Percentiles rank a stretch among this genome's conserved stretches.
These are phyloP conservation scores for Nycticebus coucang DNA, from an alignment of 2,113 vertebrate species.

Conservation along the genomic window DNA sequence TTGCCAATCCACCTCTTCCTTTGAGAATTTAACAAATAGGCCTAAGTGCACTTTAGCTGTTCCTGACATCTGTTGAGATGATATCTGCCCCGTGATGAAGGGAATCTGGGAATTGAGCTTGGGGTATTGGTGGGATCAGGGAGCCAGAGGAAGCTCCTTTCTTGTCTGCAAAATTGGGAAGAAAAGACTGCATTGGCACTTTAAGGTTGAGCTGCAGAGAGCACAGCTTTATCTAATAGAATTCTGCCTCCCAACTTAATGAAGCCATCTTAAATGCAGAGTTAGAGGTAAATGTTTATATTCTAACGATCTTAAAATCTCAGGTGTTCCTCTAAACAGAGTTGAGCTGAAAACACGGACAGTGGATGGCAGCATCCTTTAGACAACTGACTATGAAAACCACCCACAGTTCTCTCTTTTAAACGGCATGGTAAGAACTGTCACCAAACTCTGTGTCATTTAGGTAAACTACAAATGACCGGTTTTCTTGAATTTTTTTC, in stretches of 20 bases:
- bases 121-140: conserved; percentile 76
- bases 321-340: neutral
- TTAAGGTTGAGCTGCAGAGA: conserved; percentile 66
- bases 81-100: conserved; percentile 81
- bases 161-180: conserved; percentile 71
- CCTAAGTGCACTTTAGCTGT: conserved; percentile 87
- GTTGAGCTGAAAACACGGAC: neutral
- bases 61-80: conserved; percentile 88
- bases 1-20: conserved; percentile 81
- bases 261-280: neutral
- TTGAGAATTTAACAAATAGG: conserved; percentile 89
- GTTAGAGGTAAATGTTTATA: conserved; percentile 17
- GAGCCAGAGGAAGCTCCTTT: conserved; percentile 78
- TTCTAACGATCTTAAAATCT: conserved; percentile 41
- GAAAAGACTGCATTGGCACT: conserved; percentile 75
- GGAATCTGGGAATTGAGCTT: conserved; percentile 81
- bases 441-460: conserved; percentile 68
- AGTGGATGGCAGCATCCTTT: neutral
- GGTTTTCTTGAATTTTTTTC: neutral
- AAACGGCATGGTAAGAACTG: conserved; percentile 43
- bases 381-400: conserved; percentile 23
- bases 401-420: conserved; percentile 45
- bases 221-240: conserved; percentile 51
- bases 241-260: conserved; percentile 59
- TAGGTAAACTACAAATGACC: conserved; percentile 62